phyloP scores from a whole-genome alignment of 2,888 invertebrate species.

The Watsonalla binaria region DNA sequence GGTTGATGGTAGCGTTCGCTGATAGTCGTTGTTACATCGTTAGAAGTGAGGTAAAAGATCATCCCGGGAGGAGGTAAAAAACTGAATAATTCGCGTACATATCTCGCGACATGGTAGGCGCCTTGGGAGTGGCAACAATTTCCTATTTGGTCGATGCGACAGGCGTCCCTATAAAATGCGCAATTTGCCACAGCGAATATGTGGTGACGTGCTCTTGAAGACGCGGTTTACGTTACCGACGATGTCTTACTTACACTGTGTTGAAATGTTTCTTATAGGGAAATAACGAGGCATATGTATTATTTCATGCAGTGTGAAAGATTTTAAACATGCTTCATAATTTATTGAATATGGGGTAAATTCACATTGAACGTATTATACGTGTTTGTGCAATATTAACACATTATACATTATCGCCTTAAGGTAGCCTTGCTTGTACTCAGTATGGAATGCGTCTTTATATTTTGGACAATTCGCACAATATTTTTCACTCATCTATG shows the following conservation, averaged over 20 bases:
- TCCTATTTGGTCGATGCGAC: conserved; percentile 57
- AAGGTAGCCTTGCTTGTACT: no score
- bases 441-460: no score
- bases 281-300: neutral
- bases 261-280: conserved; percentile 3
- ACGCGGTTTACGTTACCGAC: conserved; percentile 15
- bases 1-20: conserved; percentile 12
- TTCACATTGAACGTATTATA: no score
- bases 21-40: conserved; percentile 30
- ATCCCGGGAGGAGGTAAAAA: conserved; percentile 60
- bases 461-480: no score
- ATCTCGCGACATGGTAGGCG: conserved; percentile 57
- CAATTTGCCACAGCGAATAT: conserved; percentile 49
- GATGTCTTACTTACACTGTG: conserved; percentile 14
- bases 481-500: no score
- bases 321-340: neutral
- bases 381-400: no score
- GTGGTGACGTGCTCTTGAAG: conserved; percentile 25
- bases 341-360: no score
- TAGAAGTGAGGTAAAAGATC: conserved; percentile 34
- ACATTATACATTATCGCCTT: no score
- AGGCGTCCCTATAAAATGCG: conserved; percentile 49
- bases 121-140: conserved; percentile 61
- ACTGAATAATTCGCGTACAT: conserved; percentile 66
- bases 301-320: neutral